Evolutionary conservation across 2,888 invertebrate genomes (phyloP), one percentile per base, ranked within the genome.

Genomic region (Scaptodrosophila latifasciaeformis): DNA sequence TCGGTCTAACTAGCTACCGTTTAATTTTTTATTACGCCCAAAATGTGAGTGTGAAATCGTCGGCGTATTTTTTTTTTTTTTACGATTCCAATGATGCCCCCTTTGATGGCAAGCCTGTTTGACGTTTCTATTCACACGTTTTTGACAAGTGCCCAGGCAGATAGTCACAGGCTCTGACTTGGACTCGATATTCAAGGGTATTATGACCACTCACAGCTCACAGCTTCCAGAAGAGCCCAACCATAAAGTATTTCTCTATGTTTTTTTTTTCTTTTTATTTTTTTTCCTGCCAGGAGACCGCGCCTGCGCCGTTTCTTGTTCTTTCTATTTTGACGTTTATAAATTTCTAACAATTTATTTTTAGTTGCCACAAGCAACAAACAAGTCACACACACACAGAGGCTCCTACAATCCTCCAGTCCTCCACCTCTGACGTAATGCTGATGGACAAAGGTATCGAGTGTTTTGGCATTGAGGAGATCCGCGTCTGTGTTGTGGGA

Each of bases 301-400:
- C 49, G 17, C 34, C 43, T 18, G 43, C 42, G 43, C 19, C 40
- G 4, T 40, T 21, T n/a, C n/a, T n/a, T n/a, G 31, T 24, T 15
- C 17, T 49, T 62, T 49, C 64, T 77, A 80, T 82, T 81, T 84
- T 82, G 81, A 83, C 78, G 80, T 83, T 78, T 78, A 82, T 82
- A 83, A 83, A 84, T 83, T 78, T 78, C 63, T 74, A 68, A 68
- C 65, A 59, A 72, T 78, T 71, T 79, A 62, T 67, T 62, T 62
- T 66, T 65, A 48, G n/a, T 37, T 45, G 39, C 13, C 15, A n/a
- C n/a, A n/a, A n/a, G n/a, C n/a, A n/a, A n/a, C n/a, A n/a, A n/a
- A n/a, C n/a, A n/a, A n/a, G n/a, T n/a, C n/a, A n/a, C n/a, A n/a
- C n/a, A n/a, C n/a, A n/a, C n/a, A n/a, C n/a, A n/a, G n/a, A n/a